These are phyloP conservation scores for Euclidia mi DNA, from an alignment of 2,888 invertebrate genomes.

Conservation along the genomic window DNA sequence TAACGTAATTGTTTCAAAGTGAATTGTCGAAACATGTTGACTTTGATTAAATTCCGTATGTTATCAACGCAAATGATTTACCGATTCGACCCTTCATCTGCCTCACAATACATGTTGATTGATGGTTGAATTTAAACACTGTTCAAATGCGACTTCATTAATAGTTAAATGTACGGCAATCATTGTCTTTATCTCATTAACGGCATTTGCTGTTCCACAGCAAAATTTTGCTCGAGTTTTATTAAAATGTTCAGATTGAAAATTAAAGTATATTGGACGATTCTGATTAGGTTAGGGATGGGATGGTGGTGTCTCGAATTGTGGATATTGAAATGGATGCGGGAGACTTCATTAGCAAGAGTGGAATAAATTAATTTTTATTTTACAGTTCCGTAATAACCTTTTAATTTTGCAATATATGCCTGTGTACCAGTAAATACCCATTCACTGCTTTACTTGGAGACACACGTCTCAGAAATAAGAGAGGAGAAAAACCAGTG, in stretches of 20 bases:
- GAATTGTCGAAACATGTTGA: slow-evolving; percentile 27
- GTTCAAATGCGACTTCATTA: slow-evolving; percentile 55
- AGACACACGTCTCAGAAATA: too few relatives aligned
- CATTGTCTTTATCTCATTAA: slow-evolving; percentile 52
- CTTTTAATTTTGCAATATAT: too few relatives aligned
- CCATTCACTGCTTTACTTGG: too few relatives aligned
- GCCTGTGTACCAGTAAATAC: too few relatives aligned
- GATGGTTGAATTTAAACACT: slow-evolving; percentile 57
- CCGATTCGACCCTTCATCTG: slow-evolving; percentile 23
- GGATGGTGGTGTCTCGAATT: background rate
- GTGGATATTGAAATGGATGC: background rate
- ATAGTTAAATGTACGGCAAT: slow-evolving; percentile 49
- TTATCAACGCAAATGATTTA: slow-evolving; percentile 37
- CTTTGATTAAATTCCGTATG: slow-evolving; percentile 38
- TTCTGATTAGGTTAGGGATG: background rate
- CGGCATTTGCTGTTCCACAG: slow-evolving; percentile 4
- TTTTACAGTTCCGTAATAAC: too few relatives aligned
- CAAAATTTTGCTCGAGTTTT: slow-evolving; percentile 10
- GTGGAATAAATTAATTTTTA: too few relatives aligned
- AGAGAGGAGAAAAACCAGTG: too few relatives aligned
- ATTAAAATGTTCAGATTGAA: slow-evolving; percentile 19
- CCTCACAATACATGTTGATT: slow-evolving; percentile 61
- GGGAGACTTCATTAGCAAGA: too few relatives aligned
- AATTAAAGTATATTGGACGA: background rate
- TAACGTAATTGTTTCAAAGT: too few relatives aligned